A percentile compares a stretch with the other conserved stretches of the same genome.
phyloP scores from a whole-genome alignment of 2,888 invertebrate genomes.

The Heteromyza rotundicornis region DNA sequence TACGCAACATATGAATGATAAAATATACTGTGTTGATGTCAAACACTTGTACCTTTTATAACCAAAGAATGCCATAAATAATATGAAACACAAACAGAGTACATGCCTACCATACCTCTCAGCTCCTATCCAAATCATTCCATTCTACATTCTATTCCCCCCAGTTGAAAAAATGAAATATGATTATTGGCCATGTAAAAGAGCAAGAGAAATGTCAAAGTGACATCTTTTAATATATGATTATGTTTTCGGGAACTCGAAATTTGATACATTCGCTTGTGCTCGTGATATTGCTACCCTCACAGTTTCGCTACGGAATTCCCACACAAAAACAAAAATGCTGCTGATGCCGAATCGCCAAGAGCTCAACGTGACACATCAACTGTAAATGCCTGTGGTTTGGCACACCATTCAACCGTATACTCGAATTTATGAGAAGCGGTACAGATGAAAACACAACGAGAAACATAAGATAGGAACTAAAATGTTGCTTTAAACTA shows the following conservation, averaged over 20 bases:
- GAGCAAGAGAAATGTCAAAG: constrained; percentile 63
- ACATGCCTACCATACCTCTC: constrained; percentile 37
- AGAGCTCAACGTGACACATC: constrained; percentile 21
- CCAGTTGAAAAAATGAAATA: constrained; percentile 58
- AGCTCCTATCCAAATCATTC: neutral
- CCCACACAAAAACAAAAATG: constrained; percentile 34
- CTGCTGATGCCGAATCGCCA: neutral
- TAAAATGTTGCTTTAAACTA: too few species aligned
- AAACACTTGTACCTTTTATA: constrained; percentile 38
- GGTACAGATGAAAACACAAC: too few species aligned
- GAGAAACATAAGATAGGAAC: too few species aligned
- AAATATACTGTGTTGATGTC: neutral
- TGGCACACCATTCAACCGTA: constrained; percentile 35
- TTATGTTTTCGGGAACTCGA: constrained; percentile 61
- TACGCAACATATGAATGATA: neutral
- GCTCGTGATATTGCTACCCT: constrained; percentile 24
- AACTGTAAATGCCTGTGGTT: constrained; percentile 24
- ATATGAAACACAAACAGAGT: constrained; percentile 39
- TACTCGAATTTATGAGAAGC: too few species aligned
- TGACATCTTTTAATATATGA: constrained; percentile 64
- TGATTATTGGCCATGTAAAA: constrained; percentile 63
- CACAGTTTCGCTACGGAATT: constrained; percentile 28
- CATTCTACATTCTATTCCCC: too few species aligned
- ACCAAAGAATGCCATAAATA: constrained; percentile 44
- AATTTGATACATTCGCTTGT: constrained; percentile 59